Base-by-base conservation (phyloP, 2,888 invertebrate species). In the Serrognathus titanus region DNA sequence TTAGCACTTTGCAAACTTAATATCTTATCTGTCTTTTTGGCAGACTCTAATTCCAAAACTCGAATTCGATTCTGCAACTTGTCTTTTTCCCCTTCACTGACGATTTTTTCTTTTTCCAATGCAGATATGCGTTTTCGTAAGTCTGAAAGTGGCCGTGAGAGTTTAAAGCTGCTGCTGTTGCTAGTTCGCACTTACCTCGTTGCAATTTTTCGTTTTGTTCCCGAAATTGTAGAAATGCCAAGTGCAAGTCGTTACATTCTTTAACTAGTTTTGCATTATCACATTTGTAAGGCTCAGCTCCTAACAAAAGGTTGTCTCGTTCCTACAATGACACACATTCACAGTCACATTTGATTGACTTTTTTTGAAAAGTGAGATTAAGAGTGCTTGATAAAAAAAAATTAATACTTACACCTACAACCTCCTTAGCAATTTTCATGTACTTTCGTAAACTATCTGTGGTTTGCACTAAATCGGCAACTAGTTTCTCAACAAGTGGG, bases 361-460 rank as follows among this genome's bases (percentile, higher is more conserved):
- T 31, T 47, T 51, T 47, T 48, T 47, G 41, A 12, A 48, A 40
- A 45, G 39, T 13, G 51, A 7, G n/a, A 3, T 48, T 48, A 39
- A 24, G 24, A 31, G 3, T 31, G 24, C 24, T 31, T 6, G 24
- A 31, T 31, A 31, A 31, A 31, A 31, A 31, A 51, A 36, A 10
- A 39, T 51, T n/a, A 2, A n/a, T 11, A 53, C 58, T 54, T 53
- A 87, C 87, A 80, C 86, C 83, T 36, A 84, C 75, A 51, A 88
- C 84, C 67, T 86, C 83, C 71, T 87, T 84, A 5, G 90, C 86
- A 65, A 90, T 78, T 59, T 86, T 82, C 82, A 94, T 94, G 62
- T 91, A 88, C 78, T 92, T 89, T 70, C 91, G 88, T 53, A 94
- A 80, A 71, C 89, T 92, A 65, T 90, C 88, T n/a, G 93, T 94